Percentiles rank a stretch among this genome's conserved stretches.
These are phyloP conservation scores for Drosophila robusta DNA, from an alignment of 2,888 invertebrate species.

Conservation along the genomic window DNA sequence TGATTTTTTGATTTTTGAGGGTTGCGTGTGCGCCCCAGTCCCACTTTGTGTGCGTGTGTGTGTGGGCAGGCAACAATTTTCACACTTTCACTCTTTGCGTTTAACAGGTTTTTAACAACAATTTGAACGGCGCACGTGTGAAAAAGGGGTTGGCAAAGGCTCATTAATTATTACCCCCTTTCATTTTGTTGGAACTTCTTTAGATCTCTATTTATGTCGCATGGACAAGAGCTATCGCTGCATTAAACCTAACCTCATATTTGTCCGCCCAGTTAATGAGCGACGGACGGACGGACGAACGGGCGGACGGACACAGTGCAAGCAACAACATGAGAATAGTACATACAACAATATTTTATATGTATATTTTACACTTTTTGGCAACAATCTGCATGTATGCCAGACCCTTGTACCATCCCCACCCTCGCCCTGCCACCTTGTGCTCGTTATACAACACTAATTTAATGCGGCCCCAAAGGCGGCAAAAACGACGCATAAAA, in stretches of 20 bases:
- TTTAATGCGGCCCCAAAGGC: constrained; percentile 68
- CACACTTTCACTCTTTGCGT: constrained; percentile 77
- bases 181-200: constrained; percentile 1
- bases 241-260: constrained; percentile 37
- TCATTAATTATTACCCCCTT: constrained; percentile 46
- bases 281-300: background rate
- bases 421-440: constrained; percentile 4
- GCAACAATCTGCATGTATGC: constrained; percentile 43
- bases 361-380: constrained; percentile 47
- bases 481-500: constrained; percentile 66
- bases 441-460: constrained; percentile 70
- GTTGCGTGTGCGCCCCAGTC: constrained; percentile 60
- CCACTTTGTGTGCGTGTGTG: constrained; percentile 26
- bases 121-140: constrained; percentile 49
- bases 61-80: constrained; percentile 51
- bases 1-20: constrained; percentile 77
- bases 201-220: constrained; percentile 19
- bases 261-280: constrained; percentile 22
- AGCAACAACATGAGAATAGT: constrained; percentile 4
- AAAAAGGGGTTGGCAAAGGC: constrained; percentile 34
- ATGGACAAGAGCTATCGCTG: background rate
- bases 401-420: constrained; percentile 18
- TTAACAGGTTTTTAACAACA: constrained; percentile 74
- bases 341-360: constrained; percentile 9
- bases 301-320: background rate